phyloP scores from a whole-genome alignment of 2,797 vertebrate species.

The Diceros bicornis region DNA sequence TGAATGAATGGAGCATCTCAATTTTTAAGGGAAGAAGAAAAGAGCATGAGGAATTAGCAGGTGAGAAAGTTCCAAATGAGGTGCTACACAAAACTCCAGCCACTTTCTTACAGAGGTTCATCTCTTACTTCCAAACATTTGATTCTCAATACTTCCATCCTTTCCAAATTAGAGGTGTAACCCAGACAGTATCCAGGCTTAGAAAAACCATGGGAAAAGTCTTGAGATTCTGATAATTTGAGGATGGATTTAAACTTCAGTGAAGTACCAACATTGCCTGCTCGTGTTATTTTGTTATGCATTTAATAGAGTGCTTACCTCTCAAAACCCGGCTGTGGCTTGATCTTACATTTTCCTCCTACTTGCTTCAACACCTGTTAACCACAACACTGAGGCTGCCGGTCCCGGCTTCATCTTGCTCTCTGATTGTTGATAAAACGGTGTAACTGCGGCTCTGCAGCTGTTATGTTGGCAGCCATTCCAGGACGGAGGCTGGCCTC shows the following conservation, averaged over 20 bases:
- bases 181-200: background rate
- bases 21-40: slow-evolving; percentile 41
- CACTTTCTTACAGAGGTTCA: background rate
- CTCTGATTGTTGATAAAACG: slow-evolving; percentile 31
- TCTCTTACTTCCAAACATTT: background rate
- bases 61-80: background rate
- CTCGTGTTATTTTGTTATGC: background rate
- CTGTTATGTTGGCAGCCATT: background rate
- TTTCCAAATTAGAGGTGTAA: background rate
- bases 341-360: slow-evolving; percentile 5
- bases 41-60: background rate
- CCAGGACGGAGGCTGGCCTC: background rate
- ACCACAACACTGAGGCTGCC: slow-evolving; percentile 10
- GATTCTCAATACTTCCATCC: background rate
- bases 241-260: slow-evolving; percentile 34
- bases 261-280: background rate
- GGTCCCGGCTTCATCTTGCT: background rate
- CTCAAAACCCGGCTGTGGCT: slow-evolving; percentile 29
- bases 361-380: slow-evolving; percentile 67
- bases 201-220: background rate
- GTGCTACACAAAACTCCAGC: background rate
- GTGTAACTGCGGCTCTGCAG: slow-evolving; percentile 68
- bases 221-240: background rate
- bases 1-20: background rate
- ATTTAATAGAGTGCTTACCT: background rate